Base-by-base conservation (phyloP, 2,888 invertebrate genomes). In the Pseudeuparius sepicola region DNA sequence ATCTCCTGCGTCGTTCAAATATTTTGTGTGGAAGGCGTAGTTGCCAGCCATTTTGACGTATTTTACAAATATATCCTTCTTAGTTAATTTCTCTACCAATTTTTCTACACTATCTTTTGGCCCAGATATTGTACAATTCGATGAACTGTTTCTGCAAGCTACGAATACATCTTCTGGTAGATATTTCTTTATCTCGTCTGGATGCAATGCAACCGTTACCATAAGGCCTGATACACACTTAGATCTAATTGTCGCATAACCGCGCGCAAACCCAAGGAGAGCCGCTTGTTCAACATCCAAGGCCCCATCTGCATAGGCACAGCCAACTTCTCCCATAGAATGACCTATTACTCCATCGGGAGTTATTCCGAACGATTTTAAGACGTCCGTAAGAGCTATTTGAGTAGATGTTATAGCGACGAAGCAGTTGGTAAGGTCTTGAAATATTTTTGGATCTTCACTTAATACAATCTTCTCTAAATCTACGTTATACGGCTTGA, bases 291-390 rank as follows among this genome's bases (percentile, higher is more conserved):
- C 72, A 2, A 67, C 65, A 10, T 72, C 72, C 37, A 77, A 61
- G 29, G 68, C 65, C 3, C 73, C 74, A 55, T 77, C 76, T 27
- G 71, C 73, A 56, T 78, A 78, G 2, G 72, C 74, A 56, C 75
- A 75, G 16, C 69, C 54, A 48, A 84, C 68, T 63, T 89, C 88
- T 14, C 88, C 88, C 4, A 84, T 82, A 29, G 92, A 93, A 64
- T 96, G 94, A 1, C 94, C 94, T 32, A 93, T 71, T 54, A 96
- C 86, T 34, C 92, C 92, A 60, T 93, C 89, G 4, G 93, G 89
- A 16, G 67, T 63, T 17, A 96, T 70, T 41, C 82, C 85, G 14
- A 81, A 56, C 10, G 68, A 67, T 33, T 67, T 69, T 39, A 96
- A 67, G 33, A 88, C 63, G 63, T 96, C 93, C 1, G 89, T 86